phyloP scores from a whole-genome alignment of 1,140 invertebrate genomes.

The Orchesella cincta region DNA sequence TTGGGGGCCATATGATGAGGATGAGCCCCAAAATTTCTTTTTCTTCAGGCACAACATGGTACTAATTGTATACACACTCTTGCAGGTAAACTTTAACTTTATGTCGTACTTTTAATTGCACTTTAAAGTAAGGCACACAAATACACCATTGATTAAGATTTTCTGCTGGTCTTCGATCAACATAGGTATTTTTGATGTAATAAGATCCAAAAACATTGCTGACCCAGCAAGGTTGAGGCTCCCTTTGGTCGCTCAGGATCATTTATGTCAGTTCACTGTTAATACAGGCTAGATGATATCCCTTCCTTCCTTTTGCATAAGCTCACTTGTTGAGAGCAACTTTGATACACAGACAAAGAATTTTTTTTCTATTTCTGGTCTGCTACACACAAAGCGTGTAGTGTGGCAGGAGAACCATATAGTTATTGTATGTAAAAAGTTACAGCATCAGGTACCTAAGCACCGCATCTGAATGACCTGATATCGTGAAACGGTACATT shows the following conservation, averaged over 20 bases:
- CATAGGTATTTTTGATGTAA: background rate
- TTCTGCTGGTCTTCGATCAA: background rate
- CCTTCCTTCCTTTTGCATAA: background rate
- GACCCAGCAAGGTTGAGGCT: background rate
- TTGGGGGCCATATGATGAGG: slow-evolving; percentile 28
- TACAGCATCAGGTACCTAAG: background rate
- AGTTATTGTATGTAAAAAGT: background rate
- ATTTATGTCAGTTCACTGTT: slow-evolving; percentile 9
- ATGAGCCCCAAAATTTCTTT: slow-evolving; percentile 46
- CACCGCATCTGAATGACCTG: background rate
- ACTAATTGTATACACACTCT: background rate
- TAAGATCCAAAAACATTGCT: background rate
- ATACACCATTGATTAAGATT: background rate
- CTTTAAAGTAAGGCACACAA: background rate
- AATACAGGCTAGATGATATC: background rate
- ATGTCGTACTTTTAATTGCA: background rate
- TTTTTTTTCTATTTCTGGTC: background rate
- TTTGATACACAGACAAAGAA: background rate
- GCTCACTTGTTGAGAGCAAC: too few relatives aligned
- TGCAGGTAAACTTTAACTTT: background rate
- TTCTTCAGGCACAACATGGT: slow-evolving; percentile 39
- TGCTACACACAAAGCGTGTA: background rate
- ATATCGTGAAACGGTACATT: background rate
- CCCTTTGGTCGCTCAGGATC: background rate
- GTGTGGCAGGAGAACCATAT: background rate